Percentiles rank a stretch among this genome's conserved stretches.
These are phyloP conservation scores for Chanos chanos DNA, from an alignment of 2,797 vertebrate species.

Conservation along the genomic window DNA sequence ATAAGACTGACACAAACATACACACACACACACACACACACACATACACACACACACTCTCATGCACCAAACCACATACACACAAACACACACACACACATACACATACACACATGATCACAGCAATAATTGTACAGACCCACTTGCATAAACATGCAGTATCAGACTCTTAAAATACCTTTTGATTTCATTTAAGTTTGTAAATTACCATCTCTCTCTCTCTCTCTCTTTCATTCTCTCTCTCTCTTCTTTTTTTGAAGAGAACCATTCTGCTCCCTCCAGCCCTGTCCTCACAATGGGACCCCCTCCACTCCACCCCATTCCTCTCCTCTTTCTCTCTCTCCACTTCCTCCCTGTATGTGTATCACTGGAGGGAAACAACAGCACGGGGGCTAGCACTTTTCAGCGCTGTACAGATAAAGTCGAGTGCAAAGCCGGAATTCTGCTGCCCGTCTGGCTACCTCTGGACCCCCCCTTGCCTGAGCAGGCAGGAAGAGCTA, in stretches of 20 bases:
- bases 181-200: not conserved
- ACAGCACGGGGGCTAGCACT: slow-evolving; percentile 30
- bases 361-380: slow-evolving; percentile 46
- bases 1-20: not conserved
- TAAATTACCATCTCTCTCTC: not conserved
- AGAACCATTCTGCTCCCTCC: slow-evolving; percentile 30
- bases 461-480: slow-evolving; percentile 79
- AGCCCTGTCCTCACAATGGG: slow-evolving; percentile 45
- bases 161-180: not conserved
- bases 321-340: slow-evolving; percentile 30
- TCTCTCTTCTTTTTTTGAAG: slow-evolving; percentile 8
- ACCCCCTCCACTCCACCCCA: slow-evolving; percentile 15
- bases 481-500: slow-evolving; percentile 81
- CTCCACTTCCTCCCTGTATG: slow-evolving; percentile 39
- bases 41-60: not conserved
- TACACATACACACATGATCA: not conserved
- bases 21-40: not conserved
- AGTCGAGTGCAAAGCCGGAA: slow-evolving; percentile 76
- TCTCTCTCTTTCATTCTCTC: not conserved
- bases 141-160: not conserved
- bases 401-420: slow-evolving; percentile 38
- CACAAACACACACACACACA: not conserved
- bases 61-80: not conserved
- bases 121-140: not conserved
- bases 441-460: slow-evolving; percentile 86